Percentiles rank a stretch among this genome's conserved stretches.
Evolutionary conservation across 1,140 invertebrate genomes (phyloP).

Genomic region (Scaptomyza graminum): DNA sequence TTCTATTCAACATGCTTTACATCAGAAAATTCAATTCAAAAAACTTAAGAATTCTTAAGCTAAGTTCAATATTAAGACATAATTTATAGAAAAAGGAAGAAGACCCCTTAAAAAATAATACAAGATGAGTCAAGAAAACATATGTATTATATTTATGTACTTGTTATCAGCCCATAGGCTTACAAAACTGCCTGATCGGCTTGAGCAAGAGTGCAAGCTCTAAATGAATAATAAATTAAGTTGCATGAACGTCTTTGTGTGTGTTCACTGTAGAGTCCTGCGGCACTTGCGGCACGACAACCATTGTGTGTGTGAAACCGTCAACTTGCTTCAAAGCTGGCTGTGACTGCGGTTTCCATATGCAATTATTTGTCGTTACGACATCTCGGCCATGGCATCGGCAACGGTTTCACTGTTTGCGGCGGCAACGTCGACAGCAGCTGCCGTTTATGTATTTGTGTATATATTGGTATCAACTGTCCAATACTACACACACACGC

Average conservation of each 20-base stretch:
- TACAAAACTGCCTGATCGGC: background rate
- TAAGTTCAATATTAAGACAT: too few species aligned
- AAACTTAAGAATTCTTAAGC: too few species aligned
- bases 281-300: conserved; percentile 36
- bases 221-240: conserved; percentile 78
- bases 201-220: background rate
- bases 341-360: conserved; percentile 76
- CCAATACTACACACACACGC: background rate
- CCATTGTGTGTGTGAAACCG: conserved; percentile 41
- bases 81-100: too few species aligned
- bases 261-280: conserved; percentile 25
- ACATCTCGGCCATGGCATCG: background rate
- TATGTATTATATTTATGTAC: conserved; percentile 10
- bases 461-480: too few species aligned
- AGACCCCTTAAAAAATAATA: too few species aligned
- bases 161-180: conserved; percentile 2
- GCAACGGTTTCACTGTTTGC: too few species aligned
- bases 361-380: conserved; percentile 74
- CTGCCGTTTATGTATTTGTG: conserved; percentile 19
- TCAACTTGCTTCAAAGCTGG: conserved; percentile 66
- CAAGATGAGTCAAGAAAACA: background rate
- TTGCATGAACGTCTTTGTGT: conserved; percentile 28
- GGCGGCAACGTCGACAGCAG: conserved; percentile 38
- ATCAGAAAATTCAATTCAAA: too few species aligned
- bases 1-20: too few species aligned